These are phyloP conservation scores for Psammodynastes pulverulentus DNA, from an alignment of 2,113 vertebrate genomes.

Conservation along the genomic window DNA sequence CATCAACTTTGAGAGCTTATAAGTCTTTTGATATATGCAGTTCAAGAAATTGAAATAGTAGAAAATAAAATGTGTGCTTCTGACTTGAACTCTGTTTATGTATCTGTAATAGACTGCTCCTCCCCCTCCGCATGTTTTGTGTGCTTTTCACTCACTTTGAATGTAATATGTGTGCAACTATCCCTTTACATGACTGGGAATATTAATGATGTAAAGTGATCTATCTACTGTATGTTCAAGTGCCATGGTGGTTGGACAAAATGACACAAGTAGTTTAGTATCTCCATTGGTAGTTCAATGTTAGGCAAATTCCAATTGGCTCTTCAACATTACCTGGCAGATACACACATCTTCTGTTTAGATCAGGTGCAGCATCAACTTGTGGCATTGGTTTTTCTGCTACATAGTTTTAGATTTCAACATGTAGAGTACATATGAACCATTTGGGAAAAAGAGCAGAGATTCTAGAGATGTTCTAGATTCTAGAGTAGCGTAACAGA, in stretches of 20 bases:
- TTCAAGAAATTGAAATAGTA: not conserved
- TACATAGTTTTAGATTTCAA: not conserved
- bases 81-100: not conserved
- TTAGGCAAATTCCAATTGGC: not conserved
- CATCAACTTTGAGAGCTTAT: not conserved
- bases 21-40: not conserved
- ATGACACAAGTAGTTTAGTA: not conserved
- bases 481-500: not conserved
- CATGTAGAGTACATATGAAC: not conserved
- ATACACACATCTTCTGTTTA: not conserved
- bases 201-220: not conserved
- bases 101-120: not conserved
- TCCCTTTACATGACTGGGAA: too few species aligned
- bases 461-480: not conserved
- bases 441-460: conserved; percentile 72
- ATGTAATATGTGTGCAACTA: not conserved
- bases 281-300: not conserved
- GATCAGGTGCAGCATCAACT: not conserved
- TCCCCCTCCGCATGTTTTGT: not conserved
- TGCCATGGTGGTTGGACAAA: not conserved
- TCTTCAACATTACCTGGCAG: not conserved
- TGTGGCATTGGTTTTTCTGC: not conserved
- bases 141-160: not conserved
- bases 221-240: too few species aligned
- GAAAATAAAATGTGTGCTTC: not conserved